Conservation (phyloP, 2,888 invertebrate genomes). For the Nipponacmea schrenckii region DNA sequence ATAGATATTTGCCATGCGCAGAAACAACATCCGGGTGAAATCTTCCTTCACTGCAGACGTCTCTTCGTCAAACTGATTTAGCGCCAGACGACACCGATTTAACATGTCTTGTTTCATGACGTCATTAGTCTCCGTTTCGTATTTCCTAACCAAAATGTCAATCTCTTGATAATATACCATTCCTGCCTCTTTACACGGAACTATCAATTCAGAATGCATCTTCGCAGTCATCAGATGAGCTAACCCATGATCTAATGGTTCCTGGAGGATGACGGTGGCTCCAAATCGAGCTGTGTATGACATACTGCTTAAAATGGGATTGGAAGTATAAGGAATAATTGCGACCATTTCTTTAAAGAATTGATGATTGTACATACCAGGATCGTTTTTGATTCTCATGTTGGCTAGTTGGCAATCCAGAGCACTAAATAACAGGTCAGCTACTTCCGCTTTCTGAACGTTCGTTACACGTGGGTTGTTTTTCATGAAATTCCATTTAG, state of each 20-base stretch:
- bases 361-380: not conserved
- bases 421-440: not conserved
- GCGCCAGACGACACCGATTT: not conserved
- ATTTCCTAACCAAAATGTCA: conserved; percentile 12
- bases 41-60: not conserved
- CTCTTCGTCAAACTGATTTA: not conserved
- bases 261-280: not conserved
- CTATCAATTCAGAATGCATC: conserved; percentile 11
- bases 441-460: not conserved
- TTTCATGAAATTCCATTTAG: not conserved
- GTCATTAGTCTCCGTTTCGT: conserved; percentile 5
- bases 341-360: not conserved
- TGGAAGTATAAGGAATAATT: not conserved
- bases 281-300: not conserved
- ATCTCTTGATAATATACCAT: conserved; percentile 18
- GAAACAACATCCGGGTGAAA: not conserved
- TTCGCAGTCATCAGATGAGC: not conserved
- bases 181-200: conserved; percentile 16
- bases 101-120: conserved; percentile 7
- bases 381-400: not conserved
- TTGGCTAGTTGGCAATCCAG: not conserved
- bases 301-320: not conserved
- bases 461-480: not conserved
- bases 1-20: not conserved
- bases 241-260: not conserved